Conservation (phyloP, 64 coral and sea anemone genomes). For the Dendronephthya gigantea region DNA sequence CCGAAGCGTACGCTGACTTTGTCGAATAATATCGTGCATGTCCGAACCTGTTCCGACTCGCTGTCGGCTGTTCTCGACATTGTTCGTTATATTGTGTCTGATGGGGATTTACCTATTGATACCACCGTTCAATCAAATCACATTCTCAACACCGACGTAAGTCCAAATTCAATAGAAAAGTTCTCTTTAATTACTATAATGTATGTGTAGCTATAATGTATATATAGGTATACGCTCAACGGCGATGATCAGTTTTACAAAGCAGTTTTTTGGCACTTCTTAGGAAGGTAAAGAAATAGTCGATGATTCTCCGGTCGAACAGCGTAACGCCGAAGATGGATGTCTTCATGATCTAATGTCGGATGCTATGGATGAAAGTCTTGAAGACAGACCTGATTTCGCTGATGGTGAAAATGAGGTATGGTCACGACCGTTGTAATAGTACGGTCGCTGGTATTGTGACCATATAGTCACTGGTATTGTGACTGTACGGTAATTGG, state of each 20-base stretch:
- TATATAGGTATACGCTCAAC: too few species aligned
- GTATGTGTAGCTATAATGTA: too few species aligned
- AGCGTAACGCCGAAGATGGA: conserved; percentile 59
- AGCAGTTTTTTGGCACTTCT: not conserved
- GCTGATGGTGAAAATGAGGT: not conserved
- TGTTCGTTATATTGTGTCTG: conserved; percentile 80
- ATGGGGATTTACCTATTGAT: conserved; percentile 64
- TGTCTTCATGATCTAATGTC: conserved; percentile 69
- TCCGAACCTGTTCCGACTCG: conserved; percentile 89
- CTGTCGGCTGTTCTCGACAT: conserved; percentile 77
- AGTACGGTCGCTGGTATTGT: too few species aligned
- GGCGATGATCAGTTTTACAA: not conserved
- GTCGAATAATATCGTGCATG: conserved; percentile 73
- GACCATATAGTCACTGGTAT: too few species aligned
- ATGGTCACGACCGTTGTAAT: not conserved
- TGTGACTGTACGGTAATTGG: too few species aligned
- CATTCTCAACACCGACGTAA: not conserved
- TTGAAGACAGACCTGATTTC: not conserved
- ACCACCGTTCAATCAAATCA: not conserved
- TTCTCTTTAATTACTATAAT: too few species aligned
- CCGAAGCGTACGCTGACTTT: conserved; percentile 74
- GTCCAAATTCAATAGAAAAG: not conserved
- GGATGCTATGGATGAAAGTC: conserved; percentile 81
- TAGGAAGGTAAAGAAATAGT: conserved; percentile 57
- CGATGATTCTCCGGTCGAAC: conserved; percentile 68